Percentiles rank a stretch among this genome's conserved stretches.
phyloP scores from a whole-genome alignment of 1,140 invertebrate species.

The Aphidius ervi region DNA sequence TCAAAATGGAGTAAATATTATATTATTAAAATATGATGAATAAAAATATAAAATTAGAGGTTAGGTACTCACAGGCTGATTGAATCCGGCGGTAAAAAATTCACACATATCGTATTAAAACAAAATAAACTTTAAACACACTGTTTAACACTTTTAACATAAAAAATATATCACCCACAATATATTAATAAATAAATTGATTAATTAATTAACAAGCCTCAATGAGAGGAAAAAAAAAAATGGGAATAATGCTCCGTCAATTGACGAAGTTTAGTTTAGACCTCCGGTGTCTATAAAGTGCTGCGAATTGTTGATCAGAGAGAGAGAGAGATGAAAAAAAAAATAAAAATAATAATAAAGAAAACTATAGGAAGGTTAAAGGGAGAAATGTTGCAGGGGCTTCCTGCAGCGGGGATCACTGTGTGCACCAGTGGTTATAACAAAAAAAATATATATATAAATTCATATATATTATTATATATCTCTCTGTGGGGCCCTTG shows the following conservation, averaged over 20 bases:
- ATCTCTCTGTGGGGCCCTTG: conserved; percentile 6
- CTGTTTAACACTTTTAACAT: conserved; percentile 22
- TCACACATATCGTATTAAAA: conserved; percentile 23
- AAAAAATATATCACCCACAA: conserved; percentile 9
- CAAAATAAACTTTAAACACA: conserved; percentile 13
- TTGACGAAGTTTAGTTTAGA: no score
- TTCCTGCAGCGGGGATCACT: conserved; percentile 1
- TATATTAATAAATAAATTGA: conserved; percentile 1
- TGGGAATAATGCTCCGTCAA: no score
- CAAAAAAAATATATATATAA: conserved; percentile 4
- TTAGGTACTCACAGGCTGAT: conserved; percentile 23
- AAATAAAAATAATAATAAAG: background rate
- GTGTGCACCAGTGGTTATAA: background rate
- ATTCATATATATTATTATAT: no score
- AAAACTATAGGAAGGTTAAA: background rate
- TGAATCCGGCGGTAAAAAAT: conserved; percentile 22
- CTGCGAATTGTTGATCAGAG: no score
- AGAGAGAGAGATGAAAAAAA: no score
- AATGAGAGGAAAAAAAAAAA: no score
- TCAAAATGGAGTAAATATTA: no score
- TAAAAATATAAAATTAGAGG: no score
- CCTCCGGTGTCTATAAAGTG: no score
- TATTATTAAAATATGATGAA: no score
- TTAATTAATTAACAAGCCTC: background rate
- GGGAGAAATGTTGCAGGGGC: background rate